Evolutionary conservation across 2,888 invertebrate genomes (phyloP), one percentile per base, ranked within the genome.

Genomic region (Liposcelis brunnea): DNA sequence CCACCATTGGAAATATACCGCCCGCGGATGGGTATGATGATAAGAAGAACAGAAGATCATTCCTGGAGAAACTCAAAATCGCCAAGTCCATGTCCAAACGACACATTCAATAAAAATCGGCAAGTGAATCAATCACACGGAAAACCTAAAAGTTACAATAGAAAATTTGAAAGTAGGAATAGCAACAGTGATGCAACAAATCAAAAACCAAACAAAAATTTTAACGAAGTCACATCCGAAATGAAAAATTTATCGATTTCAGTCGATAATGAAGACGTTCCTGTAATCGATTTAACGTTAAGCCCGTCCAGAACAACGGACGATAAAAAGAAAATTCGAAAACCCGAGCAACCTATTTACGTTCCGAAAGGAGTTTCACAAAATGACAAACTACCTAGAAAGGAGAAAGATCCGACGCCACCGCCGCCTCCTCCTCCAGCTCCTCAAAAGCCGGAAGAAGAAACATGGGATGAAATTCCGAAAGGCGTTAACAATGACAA

Each of bases 181-280:
- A 40, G 15, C 16, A 40, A 6, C 16, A 40, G 19, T 40, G 7
- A 6, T 10, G 16, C 3, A n/a, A 16, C 16, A 11, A 21, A 40
- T 19, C 40, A 40, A 19, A 40, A 19, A 19, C 5, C 8, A 26
- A 26, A 35, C 69, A 75, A 58, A 76, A 79, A 62, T 72, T 77
- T 51, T 72, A 71, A 55, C 70, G 69, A 62, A 68, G 67, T 58
- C 60, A 66, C 49, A 76, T 76, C 52, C 68, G 74, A 60, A 69
- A 70, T 59, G 73, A 75, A 43, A 50, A 54, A 44, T 58, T 59
- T 34, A 56, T 54, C 49, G 52, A 54, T 31, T 51, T 45, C 52
- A 1, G 51, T 51, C 31, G 53, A 59, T 49, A 52, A 58, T 31
- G 55, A 59, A 42, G 53, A 54, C 48, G 51, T 59, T 42, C 52